A percentile compares a stretch with the other conserved stretches of the same genome.
Conservation (phyloP, 2,113 vertebrate species). For the Dolichallabes microphthalmus region DNA sequence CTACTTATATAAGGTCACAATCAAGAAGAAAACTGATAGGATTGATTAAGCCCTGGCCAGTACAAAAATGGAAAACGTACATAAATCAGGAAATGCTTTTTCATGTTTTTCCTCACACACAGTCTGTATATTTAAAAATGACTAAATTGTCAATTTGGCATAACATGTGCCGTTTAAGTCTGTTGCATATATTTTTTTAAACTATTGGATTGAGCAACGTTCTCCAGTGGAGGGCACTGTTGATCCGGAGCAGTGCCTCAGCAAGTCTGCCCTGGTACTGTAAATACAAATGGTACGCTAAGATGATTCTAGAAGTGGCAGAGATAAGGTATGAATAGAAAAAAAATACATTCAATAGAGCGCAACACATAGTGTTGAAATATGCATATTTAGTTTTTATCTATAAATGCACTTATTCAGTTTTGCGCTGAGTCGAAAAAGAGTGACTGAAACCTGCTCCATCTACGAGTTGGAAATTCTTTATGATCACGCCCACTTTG, state of each 20-base stretch:
- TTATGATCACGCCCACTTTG: background rate
- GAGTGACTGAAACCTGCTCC: background rate
- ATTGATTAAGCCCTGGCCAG: too few species aligned
- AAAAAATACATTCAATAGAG: slow-evolving; percentile 6
- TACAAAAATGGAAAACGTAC: too few species aligned
- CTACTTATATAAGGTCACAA: too few species aligned
- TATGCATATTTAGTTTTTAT: background rate
- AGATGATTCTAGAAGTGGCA: slow-evolving; percentile 8
- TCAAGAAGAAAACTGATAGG: too few species aligned
- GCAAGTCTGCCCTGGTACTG: background rate
- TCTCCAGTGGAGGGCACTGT: slow-evolving; percentile 69
- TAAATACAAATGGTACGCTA: slow-evolving; percentile 1
- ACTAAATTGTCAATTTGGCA: too few species aligned
- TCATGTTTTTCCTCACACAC: too few species aligned
- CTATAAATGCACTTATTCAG: background rate
- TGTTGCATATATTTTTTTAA: background rate
- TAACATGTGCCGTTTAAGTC: background rate
- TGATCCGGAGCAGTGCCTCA: slow-evolving; percentile 46
- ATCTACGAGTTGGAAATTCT: slow-evolving; percentile 3
- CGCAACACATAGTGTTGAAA: background rate
- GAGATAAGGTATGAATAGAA: slow-evolving; percentile 12
- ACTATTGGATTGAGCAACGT: background rate
- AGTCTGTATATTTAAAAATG: too few species aligned
- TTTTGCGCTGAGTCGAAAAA: background rate
- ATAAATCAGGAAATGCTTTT: too few species aligned